phyloP scores from a whole-genome alignment of 2,797 vertebrate genomes.

The Sebastes reedi region DNA sequence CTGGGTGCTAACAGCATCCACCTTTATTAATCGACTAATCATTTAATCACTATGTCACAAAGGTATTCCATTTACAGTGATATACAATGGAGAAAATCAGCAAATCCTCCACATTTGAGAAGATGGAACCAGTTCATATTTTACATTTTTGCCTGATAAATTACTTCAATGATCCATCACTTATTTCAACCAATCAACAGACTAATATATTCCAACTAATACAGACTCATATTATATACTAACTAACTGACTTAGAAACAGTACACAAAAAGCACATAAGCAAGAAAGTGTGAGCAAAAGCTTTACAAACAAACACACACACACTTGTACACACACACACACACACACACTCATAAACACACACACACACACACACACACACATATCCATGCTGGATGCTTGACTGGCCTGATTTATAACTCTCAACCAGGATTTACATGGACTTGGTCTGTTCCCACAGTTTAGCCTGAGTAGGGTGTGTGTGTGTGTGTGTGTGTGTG shows the following conservation, averaged over 20 bases:
- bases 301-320: not conserved
- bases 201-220: not conserved
- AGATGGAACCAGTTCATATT: not conserved
- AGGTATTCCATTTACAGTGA: not conserved
- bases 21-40: no score
- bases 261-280: not conserved
- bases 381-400: not conserved
- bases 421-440: conserved; percentile 32
- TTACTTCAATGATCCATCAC: not conserved
- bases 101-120: not conserved
- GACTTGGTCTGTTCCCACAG: conserved; percentile 53
- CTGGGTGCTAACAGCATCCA: no score
- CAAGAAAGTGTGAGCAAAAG: not conserved
- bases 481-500: not conserved
- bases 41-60: not conserved
- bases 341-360: not conserved
- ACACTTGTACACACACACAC: conserved; percentile 5
- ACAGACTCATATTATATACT: not conserved
- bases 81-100: not conserved
- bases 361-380: not conserved
- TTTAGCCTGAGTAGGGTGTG: not conserved
- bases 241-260: not conserved
- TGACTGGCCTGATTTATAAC: conserved; percentile 51
- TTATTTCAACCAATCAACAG: not conserved
- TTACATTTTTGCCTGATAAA: not conserved